Evolutionary conservation across 2,797 vertebrate species (phyloP), one percentile per base, ranked within the genome.

Genomic region (Sebastes matsubarae): DNA sequence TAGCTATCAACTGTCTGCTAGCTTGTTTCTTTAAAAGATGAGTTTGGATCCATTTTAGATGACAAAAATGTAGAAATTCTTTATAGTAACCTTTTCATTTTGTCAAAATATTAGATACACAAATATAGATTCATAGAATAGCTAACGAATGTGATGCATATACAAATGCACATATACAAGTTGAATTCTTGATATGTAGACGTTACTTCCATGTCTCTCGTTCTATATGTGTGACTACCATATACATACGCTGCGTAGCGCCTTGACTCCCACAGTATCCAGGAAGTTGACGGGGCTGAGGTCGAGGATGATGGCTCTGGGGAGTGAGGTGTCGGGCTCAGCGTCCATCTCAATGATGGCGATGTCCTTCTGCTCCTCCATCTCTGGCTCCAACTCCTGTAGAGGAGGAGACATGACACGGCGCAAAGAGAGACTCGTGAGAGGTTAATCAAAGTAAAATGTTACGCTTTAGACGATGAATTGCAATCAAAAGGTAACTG

Each of bases 221-320:
- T 6, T 50, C 0, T 11, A 14, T 50, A 36, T 50, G 22, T 59
- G n/a, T 24, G 7, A 32, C 2, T 22, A 14, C 27, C 1, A 4
- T 24, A 27, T 38, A 50, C 82, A 92, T 94, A 99, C 98, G 0
- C 95, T 97, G 90, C 95, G 94, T 55, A 99, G 85, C 4, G 92
- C 96, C 91, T 99, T 99, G 82, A 99, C 93, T 74, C 95, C 97
- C 69, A 99, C 97, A 0, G 97, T 98, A 72, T 99, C 98, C 89
- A 99, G 93, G 2, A 99, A 99, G 90, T 95, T 99, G 72, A 98
- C 94, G 0, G 97, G 75, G 36, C 96, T 95, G 79, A 99, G 95
- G 91, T 99, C 98, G 68, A 99, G 94, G 87, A 99, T 29, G 30
- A 99, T 79, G 2, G 95, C 86, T 0, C 92, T 89, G 83, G 98